A percentile compares a stretch with the other conserved stretches of the same genome.
Conservation (phyloP, 2,113 vertebrate species). For the Callipepla squamata region DNA sequence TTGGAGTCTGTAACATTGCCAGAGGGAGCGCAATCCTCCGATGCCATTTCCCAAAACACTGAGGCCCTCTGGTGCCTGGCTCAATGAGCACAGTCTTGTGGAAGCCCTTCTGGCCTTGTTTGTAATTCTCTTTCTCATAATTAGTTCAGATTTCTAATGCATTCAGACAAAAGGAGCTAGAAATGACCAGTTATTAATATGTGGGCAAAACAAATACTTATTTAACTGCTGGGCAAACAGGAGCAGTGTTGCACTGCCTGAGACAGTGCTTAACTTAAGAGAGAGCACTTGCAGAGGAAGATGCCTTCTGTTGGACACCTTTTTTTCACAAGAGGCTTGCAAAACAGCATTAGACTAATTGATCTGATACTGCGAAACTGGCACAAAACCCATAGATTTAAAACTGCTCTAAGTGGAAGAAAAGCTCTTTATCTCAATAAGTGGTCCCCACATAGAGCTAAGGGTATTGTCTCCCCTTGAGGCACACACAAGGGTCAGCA, state of each 20-base stretch:
- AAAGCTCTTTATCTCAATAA: constrained; percentile 53
- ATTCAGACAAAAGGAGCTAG: background rate
- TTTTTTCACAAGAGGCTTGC: constrained; percentile 31
- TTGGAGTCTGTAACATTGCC: background rate
- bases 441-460: background rate
- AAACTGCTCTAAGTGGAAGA: constrained; percentile 13
- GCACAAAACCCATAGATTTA: constrained; percentile 3
- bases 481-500: background rate
- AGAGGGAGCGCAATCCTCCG: background rate
- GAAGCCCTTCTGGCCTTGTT: background rate
- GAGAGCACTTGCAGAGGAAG: constrained; percentile 2
- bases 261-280: constrained; percentile 4
- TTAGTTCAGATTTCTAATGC: background rate
- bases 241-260: background rate
- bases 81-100: accelerated
- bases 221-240: background rate
- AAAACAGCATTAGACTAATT: constrained; percentile 53
- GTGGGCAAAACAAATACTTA: background rate
- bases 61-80: background rate
- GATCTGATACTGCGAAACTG: constrained; percentile 50
- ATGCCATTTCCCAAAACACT: background rate
- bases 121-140: background rate
- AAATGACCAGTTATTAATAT: background rate
- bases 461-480: constrained; percentile 44
- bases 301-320: background rate